Base-by-base conservation (phyloP, 2,113 vertebrate species). In the Onychorhynchus coronatus region DNA sequence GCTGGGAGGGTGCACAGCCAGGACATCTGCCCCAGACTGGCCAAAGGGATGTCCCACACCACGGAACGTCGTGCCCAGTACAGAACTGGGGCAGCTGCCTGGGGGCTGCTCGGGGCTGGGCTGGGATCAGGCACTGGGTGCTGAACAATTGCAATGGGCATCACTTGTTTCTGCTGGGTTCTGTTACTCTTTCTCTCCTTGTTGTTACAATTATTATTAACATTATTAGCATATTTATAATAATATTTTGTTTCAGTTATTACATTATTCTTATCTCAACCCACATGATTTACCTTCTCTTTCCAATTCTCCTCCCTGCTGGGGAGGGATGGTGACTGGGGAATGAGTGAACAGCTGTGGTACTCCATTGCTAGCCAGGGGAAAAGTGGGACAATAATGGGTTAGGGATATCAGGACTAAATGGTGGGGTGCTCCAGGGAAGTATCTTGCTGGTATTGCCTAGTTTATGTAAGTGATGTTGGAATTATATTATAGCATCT, bases 81-180 rank as follows among this genome's bases (percentile, higher is more conserved):
- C 18, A 23, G 10, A 5, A 4, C 9, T 12, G 46, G 46, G 53
- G 27, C 18, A 68, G 18, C 5, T n/a, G 14, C 33, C 62, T 59
- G 52, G 62, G 35, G 42, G 44, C 44, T 21, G 42, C 16, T 42
- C 15, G 42, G n/a, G n/a, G 23, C 16, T 0, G 0, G 28, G 35
- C 63, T 68, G 46, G 17, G 37, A 12, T 59, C 72, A 28, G 47
- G 6, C 10, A 44, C 19, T n/a, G 19, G 41, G n/a, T 24, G 0
- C 0, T 20, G 49, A n/a, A 58, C 41, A 63, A 3, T 6, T 58
- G 31, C 35, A n/a, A 1, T 21, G n/a, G 2, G 41, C 41, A 42
- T 33, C 58, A 18, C 17, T 42, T 72, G 31, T 44, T 66, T 58
- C 35, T 42, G 68, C 42, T 28, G 35, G 76, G 2, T 22, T 33